These are phyloP conservation scores for Lacerta viridis DNA, from an alignment of 2,797 vertebrate genomes.

Conservation along the genomic window DNA sequence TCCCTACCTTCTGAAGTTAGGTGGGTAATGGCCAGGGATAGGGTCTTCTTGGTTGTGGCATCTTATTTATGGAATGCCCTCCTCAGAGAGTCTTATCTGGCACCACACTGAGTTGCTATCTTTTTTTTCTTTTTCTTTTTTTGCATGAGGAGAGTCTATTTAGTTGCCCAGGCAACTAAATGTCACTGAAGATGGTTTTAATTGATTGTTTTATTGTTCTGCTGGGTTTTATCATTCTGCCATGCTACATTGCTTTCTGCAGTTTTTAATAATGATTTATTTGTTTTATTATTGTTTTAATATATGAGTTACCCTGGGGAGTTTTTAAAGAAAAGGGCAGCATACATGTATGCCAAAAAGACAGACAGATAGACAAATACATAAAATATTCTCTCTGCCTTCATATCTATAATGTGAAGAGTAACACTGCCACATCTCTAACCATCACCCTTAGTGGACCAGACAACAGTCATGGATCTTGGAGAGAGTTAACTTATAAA, in stretches of 20 bases:
- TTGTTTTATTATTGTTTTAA: not conserved
- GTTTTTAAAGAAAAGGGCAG: not conserved
- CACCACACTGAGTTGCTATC: not conserved
- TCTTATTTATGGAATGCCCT: not conserved
- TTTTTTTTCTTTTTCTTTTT: not conserved
- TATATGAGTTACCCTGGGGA: not conserved
- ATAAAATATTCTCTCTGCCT: not conserved
- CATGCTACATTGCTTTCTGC: not conserved
- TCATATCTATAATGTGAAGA: conserved; percentile 33
- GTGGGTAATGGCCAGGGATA: not conserved
- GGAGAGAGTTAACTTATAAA: not conserved
- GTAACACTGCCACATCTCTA: not conserved
- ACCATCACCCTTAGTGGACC: not conserved
- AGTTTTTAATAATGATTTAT: not conserved
- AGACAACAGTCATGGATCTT: not conserved
- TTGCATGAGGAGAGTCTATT: not conserved
- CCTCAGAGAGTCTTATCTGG: not conserved
- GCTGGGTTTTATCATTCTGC: not conserved
- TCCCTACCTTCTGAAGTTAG: not conserved
- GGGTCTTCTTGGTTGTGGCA: too few relatives aligned
- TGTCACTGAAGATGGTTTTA: not conserved
- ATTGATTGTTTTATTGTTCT: not conserved
- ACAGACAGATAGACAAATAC: not conserved
- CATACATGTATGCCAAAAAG: not conserved
- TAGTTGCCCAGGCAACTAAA: not conserved